These are phyloP conservation scores for Nycteola revayana DNA, from an alignment of 2,888 invertebrate genomes.

Conservation along the genomic window DNA sequence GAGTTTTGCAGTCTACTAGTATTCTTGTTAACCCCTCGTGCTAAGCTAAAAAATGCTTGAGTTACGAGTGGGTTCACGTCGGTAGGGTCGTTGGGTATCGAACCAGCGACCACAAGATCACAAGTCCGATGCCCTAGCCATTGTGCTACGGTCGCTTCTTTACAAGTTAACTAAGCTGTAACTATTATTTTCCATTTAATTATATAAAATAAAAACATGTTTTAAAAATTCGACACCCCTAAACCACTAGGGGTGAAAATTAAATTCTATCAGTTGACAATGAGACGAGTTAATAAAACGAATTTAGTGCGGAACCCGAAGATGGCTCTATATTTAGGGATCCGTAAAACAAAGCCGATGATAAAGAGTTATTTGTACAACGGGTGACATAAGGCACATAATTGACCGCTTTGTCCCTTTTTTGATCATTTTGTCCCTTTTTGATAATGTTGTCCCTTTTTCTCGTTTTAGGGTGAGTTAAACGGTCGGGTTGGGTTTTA, in stretches of 20 bases:
- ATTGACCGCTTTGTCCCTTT: constrained; percentile 62
- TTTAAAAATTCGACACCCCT: constrained; percentile 46
- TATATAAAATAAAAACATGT: constrained; percentile 3
- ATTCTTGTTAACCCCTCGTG: no score
- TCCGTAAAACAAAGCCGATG: constrained; percentile 66
- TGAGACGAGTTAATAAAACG: constrained; percentile 81
- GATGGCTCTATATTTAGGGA: constrained; percentile 53
- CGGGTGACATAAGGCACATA: constrained; percentile 69
- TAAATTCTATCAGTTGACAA: constrained; percentile 77
- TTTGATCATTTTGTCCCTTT: constrained; percentile 46
- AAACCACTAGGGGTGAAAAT: constrained; percentile 60
- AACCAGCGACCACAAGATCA: no score
- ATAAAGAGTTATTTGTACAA: constrained; percentile 69
- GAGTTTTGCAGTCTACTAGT: no score
- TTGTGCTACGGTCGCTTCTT: no score
- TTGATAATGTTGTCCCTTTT: constrained; percentile 34
- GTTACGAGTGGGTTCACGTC: no score
- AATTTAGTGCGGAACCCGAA: constrained; percentile 66
- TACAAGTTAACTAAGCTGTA: no score
- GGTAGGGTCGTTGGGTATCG: no score
- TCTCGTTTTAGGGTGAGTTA: constrained; percentile 24
- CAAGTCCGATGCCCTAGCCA: no score
- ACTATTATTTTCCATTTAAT: no score
- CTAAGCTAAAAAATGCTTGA: no score
- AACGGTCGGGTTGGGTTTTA: constrained; percentile 18